phyloP scores from a whole-genome alignment of 2,888 invertebrate genomes.

The Lamproptera curius region DNA sequence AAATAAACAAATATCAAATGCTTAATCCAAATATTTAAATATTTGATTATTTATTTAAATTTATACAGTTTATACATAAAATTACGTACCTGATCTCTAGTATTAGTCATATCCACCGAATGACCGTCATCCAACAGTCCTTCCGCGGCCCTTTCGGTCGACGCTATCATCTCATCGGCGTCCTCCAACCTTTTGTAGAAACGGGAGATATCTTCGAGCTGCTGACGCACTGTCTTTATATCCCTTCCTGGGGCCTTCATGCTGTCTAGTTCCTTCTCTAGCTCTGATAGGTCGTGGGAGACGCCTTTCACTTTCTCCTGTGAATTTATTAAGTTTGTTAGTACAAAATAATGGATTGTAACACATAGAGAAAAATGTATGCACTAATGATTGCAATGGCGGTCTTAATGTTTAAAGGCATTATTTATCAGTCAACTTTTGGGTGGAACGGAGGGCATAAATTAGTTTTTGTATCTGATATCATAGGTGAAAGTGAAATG shows the following conservation, averaged over 20 bases:
- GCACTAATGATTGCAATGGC: too few relatives aligned
- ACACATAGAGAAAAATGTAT: neutral
- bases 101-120: constrained; percentile 89
- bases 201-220: constrained; percentile 87
- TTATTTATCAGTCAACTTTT: too few relatives aligned
- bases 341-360: neutral
- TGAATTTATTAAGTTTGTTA: constrained; percentile 18
- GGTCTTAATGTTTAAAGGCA: neutral
- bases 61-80: too few relatives aligned
- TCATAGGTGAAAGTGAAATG: too few relatives aligned
- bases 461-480: too few relatives aligned
- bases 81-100: constrained; percentile 86
- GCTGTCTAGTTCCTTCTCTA: constrained; percentile 90
- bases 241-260: constrained; percentile 94
- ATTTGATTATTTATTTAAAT: too few relatives aligned
- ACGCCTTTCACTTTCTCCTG: constrained; percentile 89
- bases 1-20: too few relatives aligned
- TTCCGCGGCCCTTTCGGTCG: constrained; percentile 85
- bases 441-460: too few relatives aligned
- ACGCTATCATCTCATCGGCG: constrained; percentile 81
- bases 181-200: constrained; percentile 83
- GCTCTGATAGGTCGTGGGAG: constrained; percentile 84
- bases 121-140: constrained; percentile 90
- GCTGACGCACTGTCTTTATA: constrained; percentile 88
- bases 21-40: too few relatives aligned